These are phyloP conservation scores for Lithobates pipiens DNA, from an alignment of 2,797 vertebrate species.

Conservation along the genomic window DNA sequence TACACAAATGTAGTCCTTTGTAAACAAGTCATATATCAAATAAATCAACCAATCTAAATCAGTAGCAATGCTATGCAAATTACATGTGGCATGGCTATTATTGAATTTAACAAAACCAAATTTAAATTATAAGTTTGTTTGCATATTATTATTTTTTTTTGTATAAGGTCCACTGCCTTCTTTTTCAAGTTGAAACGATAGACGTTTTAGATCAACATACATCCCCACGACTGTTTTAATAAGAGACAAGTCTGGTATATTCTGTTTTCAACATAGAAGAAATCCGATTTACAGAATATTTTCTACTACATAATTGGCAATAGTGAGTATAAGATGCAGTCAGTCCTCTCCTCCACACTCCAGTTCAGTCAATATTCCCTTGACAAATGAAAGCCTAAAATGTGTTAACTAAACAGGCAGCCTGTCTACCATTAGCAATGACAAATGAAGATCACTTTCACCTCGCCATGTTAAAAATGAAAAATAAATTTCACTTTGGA, in stretches of 20 bases:
- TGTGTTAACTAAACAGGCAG: constrained; percentile 44
- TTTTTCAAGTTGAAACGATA: not conserved
- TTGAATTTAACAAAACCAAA: constrained; percentile 9
- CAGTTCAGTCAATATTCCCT: constrained; percentile 60
- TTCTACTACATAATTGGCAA: constrained; percentile 19
- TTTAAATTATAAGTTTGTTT: not conserved
- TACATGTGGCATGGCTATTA: constrained; percentile 27
- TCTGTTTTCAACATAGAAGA: not conserved
- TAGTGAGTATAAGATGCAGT: constrained; percentile 13
- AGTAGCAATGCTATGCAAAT: constrained; percentile 34
- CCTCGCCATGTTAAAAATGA: not conserved
- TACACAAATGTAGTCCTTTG: constrained; percentile 9
- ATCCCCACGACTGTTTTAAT: not conserved
- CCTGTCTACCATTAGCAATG: constrained; percentile 36
- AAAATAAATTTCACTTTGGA: constrained; percentile 28
- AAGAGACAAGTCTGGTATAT: not conserved
- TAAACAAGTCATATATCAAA: constrained; percentile 44
- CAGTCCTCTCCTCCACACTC: constrained; percentile 34
- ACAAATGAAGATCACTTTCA: constrained; percentile 53
- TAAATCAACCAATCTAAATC: constrained; percentile 41
- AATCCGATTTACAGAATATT: constrained; percentile 11
- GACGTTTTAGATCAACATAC: not conserved
- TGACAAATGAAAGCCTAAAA: constrained; percentile 52
- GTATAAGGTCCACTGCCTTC: not conserved
- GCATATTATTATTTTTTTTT: not conserved